These are phyloP conservation scores for Acrobasis repandana DNA, from an alignment of 2,888 invertebrate species.

Conservation along the genomic window DNA sequence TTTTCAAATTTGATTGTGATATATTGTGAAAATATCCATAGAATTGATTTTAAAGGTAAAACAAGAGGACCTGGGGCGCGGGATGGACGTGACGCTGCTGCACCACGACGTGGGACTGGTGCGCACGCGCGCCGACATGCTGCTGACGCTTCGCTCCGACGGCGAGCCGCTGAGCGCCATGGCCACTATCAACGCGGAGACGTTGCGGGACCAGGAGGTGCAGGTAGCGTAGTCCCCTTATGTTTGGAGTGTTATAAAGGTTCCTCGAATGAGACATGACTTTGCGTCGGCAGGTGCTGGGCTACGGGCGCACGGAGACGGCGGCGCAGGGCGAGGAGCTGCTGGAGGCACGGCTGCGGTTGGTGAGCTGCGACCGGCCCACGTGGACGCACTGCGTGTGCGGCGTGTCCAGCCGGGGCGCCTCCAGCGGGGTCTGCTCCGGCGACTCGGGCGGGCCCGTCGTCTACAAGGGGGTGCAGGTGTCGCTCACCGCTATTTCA, in stretches of 20 bases:
- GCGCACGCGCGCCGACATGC: conserved; percentile 54
- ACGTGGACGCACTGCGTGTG: conserved; percentile 60
- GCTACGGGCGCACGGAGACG: conserved; percentile 63
- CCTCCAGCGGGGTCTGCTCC: conserved; percentile 59
- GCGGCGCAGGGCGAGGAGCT: conserved; percentile 54
- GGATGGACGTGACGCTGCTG: conserved; percentile 61
- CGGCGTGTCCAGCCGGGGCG: conserved; percentile 37
- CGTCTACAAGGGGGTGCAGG: conserved; percentile 49
- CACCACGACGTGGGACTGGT: conserved; percentile 72
- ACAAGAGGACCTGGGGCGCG: conserved; percentile 55
- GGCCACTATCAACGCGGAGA: conserved; percentile 40
- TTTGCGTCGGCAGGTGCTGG: conserved; percentile 51
- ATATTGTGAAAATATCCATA: background rate
- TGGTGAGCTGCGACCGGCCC: conserved; percentile 53
- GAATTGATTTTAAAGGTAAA: conserved; percentile 37
- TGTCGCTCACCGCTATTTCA: background rate
- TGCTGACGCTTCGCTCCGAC: conserved; percentile 33
- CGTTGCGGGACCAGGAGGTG: conserved; percentile 45
- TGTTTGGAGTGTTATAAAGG: too few relatives aligned
- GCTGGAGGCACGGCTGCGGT: conserved; percentile 50
- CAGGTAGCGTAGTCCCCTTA: conserved; percentile 38
- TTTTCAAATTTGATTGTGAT: background rate
- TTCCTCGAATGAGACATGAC: too few relatives aligned
- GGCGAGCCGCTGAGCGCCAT: conserved; percentile 38
- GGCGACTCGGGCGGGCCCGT: conserved; percentile 74